Evolutionary conservation across 2,113 vertebrate species (phyloP), one percentile per base, ranked within the genome.

Genomic region (Ictalurus furcatus): DNA sequence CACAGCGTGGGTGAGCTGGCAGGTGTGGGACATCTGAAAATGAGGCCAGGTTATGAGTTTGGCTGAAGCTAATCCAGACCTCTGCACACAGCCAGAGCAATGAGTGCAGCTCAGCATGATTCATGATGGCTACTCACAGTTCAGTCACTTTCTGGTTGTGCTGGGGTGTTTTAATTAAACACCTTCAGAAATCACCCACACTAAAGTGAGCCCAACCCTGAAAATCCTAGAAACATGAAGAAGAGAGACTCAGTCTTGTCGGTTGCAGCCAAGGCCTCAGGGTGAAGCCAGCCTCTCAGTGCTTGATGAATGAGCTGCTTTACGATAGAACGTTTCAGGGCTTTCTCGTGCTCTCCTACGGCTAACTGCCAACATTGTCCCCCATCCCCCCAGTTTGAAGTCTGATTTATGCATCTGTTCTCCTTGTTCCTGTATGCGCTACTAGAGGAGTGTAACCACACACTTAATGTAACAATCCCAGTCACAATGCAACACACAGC

Each of bases 361-460:
- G 92, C 93, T 90, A 89, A 88, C 90, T 93, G 92, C 93, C 94
- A 93, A 84, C 90, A 91, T 93, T 85, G 89, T 92, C 93, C 93
- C 89, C 84, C 78, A 25, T 11, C 52, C 34, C 58, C 54, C 80
- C n/a, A 87, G 23, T 92, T 92, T 94, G 94, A 93, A 86, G 92
- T 89, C 87, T 92, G 94, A 95, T 94, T 95, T 94, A 95, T 95
- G 88, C 92, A 92, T 48, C 89, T 89, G 85, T 89, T 90, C 90
- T 87, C 89, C 91, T 90, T 52, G 90, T 89, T 87, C 90, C 88
- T 92, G 56, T 88, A 85, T 90, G 92, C 92, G 92, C 80, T 80
- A 87, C 92, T 88, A 90, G 87, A 90, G 88, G 89, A 94, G 89
- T 92, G 92, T 92, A 92, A 89, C 93, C 92, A 89, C 91, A 94